Base-by-base conservation (phyloP, 1,140 invertebrate species). In the Diachasma alloeum region DNA sequence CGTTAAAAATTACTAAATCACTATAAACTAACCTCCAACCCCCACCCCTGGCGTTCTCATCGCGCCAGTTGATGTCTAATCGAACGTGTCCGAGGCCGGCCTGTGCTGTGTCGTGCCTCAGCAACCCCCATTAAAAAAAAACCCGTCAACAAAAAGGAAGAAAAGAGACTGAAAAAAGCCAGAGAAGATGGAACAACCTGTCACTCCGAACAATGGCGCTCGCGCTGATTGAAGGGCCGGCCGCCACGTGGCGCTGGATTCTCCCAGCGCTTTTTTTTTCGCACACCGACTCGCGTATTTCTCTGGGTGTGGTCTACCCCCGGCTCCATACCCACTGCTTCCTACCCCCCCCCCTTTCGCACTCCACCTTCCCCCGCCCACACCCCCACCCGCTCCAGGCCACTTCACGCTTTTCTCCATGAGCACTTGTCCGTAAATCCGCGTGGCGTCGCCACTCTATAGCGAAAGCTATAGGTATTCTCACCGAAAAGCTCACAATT, bases 241-340 rank as follows among this genome's bases (percentile, higher is more conserved):
- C 19, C 48, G 19, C 6, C 48, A 56, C 48, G 48, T 56, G 48
- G 48, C 48, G 48, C 48, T 56, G n/a, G 48, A 37, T 44, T 68
- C 73, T 75, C 63, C 56, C 44, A 19, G 69, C 36, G 63, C 48
- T 66, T 59, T 74, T 73, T 46, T n/a, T 59, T 44, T 67, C 37
- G 11, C 63, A 59, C 19, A 17, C 66, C 66, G 44, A 9, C 63
- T 56, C 48, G 26, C 66, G 71, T 68, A 46, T 46, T 75, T 73
- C 59, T 56, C 69, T 79, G 78, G 78, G 78, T 79, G 78, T 79
- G 78, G 78, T 79, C 78, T 79, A 39, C 26, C 56, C 48, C 36
- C 68, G 17, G 31, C 39, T 42, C n/a, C 15, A n/a, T 39, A 9
- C 24, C 26, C 46, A 48, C 4, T 72, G 26, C 39, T 69, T 24